These are phyloP conservation scores for Delichon dasypus DNA, from an alignment of 2,797 vertebrate species.

Conservation along the genomic window DNA sequence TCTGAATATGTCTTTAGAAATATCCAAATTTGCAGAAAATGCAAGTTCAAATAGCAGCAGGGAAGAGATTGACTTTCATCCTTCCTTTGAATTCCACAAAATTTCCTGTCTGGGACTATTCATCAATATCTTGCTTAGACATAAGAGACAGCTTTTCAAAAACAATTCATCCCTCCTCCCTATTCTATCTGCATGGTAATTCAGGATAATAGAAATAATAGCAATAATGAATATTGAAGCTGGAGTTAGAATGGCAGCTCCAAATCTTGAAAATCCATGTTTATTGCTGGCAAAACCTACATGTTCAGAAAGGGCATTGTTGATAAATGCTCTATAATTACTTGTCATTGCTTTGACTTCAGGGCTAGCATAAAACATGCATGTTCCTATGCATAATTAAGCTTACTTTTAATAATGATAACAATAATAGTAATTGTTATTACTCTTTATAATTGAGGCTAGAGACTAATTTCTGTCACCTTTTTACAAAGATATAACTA, in stretches of 20 bases:
- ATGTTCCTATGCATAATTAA: not conserved
- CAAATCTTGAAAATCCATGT: not conserved
- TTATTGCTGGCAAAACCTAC: not conserved
- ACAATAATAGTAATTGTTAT: not conserved
- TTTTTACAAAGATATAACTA: not conserved
- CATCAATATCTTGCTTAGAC: slow-evolving; percentile 27
- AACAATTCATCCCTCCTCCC: not conserved
- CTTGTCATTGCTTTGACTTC: not conserved
- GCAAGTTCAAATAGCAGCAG: slow-evolving; percentile 55
- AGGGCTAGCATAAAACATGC: not conserved
- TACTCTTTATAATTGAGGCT: not conserved
- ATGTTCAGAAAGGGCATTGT: not conserved
- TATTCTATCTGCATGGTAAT: not conserved
- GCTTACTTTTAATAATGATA: not conserved
- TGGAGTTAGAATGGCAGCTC: not conserved
- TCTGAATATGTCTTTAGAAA: slow-evolving; percentile 29
- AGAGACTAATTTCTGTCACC: not conserved
- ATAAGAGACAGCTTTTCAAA: slow-evolving; percentile 7
- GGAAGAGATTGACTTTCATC: slow-evolving; percentile 37
- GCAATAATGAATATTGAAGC: not conserved
- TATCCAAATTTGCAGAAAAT: slow-evolving; percentile 24
- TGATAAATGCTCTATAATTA: not conserved
- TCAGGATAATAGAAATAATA: slow-evolving; percentile 12
- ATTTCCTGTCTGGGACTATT: slow-evolving; percentile 24
- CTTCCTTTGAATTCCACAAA: slow-evolving; percentile 45